Conservation (phyloP, 2,888 invertebrate genomes). For the Onchidella celtica region DNA sequence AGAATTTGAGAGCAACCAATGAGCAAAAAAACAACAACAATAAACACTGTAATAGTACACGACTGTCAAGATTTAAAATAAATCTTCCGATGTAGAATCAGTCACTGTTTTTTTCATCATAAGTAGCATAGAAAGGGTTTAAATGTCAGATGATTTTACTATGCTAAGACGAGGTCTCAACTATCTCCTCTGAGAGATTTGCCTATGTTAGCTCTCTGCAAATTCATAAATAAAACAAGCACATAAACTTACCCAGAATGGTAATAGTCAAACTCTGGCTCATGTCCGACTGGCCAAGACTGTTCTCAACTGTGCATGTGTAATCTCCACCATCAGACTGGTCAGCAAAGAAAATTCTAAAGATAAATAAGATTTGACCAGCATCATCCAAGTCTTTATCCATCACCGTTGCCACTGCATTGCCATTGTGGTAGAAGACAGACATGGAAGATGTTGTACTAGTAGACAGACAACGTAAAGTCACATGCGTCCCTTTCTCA, state of each 20-base stretch:
- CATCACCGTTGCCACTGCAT: background rate
- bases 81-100: too few relatives aligned
- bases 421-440: slow-evolving; percentile 3
- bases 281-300: background rate
- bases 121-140: too few relatives aligned
- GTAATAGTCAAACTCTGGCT: background rate
- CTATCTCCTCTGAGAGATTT: too few relatives aligned
- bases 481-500: background rate
- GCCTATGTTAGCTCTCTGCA: too few relatives aligned
- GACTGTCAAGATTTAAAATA: too few relatives aligned
- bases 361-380: background rate
- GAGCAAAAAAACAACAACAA: too few relatives aligned
- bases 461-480: background rate
- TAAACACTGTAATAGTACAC: too few relatives aligned
- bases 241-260: slow-evolving; percentile 6
- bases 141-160: too few relatives aligned
- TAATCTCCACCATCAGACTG: background rate
- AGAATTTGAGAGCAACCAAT: too few relatives aligned
- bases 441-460: background rate
- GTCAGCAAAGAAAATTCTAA: background rate
- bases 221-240: too few relatives aligned
- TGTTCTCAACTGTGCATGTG: slow-evolving; percentile 3
- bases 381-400: background rate
- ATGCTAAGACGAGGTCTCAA: too few relatives aligned
- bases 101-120: too few relatives aligned